Evolutionary conservation across 1,140 invertebrate genomes (phyloP).

Genomic region (Drosophila parvula): DNA sequence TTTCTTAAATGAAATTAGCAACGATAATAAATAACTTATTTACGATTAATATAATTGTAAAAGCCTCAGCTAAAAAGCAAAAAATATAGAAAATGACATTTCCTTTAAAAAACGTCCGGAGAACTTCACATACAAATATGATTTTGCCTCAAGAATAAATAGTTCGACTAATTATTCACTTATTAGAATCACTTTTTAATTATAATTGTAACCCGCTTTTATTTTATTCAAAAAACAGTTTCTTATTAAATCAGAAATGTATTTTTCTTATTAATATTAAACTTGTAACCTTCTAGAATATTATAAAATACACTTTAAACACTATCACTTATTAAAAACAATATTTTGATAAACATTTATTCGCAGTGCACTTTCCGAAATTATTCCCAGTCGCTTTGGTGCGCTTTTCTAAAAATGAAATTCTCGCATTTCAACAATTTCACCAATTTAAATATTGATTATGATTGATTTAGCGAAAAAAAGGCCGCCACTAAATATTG

Average conservation of each 20-base stretch:
- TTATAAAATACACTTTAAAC: not conserved
- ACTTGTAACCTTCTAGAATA: not conserved
- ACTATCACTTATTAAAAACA: no score
- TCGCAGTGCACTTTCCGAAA: constrained; percentile 1
- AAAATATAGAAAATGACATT: not conserved
- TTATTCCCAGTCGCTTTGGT: constrained; percentile 20
- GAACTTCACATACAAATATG: no score
- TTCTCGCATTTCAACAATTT: constrained; percentile 40
- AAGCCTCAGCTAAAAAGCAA: not conserved
- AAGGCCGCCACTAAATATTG: constrained; percentile 53
- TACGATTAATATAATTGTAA: no score
- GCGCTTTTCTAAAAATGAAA: constrained; percentile 15
- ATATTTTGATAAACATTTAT: not conserved
- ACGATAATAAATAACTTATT: no score
- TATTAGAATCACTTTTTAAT: not conserved
- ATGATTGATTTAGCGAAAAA: constrained; percentile 70
- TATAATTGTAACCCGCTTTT: not conserved
- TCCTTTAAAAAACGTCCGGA: no score
- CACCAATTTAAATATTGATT: constrained; percentile 64
- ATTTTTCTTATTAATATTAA: not conserved
- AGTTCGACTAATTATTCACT: no score
- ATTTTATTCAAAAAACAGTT: not conserved
- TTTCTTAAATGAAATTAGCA: not conserved
- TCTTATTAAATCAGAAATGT: not conserved
- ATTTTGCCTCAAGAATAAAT: no score